Evolutionary conservation across 2,797 vertebrate genomes (phyloP).

Genomic region (Uromys caudimaculatus): DNA sequence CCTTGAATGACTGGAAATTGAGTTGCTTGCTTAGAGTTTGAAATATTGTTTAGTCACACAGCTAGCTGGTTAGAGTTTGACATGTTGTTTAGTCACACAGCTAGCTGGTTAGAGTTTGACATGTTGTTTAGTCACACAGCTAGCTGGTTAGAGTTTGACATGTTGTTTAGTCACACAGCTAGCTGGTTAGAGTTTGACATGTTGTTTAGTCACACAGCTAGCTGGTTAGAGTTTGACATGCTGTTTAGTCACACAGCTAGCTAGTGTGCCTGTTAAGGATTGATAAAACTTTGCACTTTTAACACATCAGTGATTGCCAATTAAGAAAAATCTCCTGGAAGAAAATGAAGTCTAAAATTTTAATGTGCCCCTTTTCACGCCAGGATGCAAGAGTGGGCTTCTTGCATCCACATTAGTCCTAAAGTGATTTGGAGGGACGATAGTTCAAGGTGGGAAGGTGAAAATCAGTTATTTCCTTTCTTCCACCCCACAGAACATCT

Average conservation of each 20-base stretch:
- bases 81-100: not conserved
- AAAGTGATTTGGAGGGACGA: not conserved
- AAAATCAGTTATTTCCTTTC: not conserved
- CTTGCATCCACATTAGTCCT: not conserved
- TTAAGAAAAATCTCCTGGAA: not conserved
- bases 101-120: not conserved
- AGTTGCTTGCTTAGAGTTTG: conserved; percentile 11
- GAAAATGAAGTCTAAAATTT: not conserved
- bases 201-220: not conserved
- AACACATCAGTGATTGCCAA: conserved; percentile 27
- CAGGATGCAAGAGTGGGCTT: not conserved
- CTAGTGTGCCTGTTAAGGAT: not conserved
- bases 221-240: not conserved
- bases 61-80: not conserved
- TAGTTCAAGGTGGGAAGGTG: not conserved
- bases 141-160: conserved; percentile 5
- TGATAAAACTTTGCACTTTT: not conserved
- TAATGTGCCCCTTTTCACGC: not conserved
- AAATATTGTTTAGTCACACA: not conserved
- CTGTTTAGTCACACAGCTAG: not conserved
- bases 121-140: not conserved
- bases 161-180: not conserved
- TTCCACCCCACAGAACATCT: fast-evolving
- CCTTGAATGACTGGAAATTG: not conserved
- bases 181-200: conserved; percentile 3